Evolutionary conservation across 2,888 invertebrate genomes (phyloP), one percentile per base, ranked within the genome.

Genomic region (Steinernema scapterisci): DNA sequence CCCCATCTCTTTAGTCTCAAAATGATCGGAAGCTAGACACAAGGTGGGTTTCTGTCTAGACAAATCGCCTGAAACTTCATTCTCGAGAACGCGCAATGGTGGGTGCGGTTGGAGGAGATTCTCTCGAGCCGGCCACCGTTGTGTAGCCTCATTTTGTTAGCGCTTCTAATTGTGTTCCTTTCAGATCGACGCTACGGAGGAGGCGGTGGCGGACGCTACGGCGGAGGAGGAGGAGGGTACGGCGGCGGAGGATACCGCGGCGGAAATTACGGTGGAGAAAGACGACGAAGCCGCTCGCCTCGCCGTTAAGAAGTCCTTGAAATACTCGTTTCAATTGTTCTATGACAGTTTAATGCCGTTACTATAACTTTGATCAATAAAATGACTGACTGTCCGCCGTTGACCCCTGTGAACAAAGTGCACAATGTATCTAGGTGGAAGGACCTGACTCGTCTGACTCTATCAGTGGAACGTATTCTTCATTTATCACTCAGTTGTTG

Each of bases 221-320:
- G 63, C 2, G 63, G 63, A 3, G 63, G 63, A 1, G 63, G 63
- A 5, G 63, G 54, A 5, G 54, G 54, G 25, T 51, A 51, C 51
- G 54, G 54, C 19, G 54, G 54, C 54, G 54, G 54, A 6, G 54
- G 54, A 23, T 21, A 6, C 54, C 23, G 54, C 54, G 54, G 54
- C 21, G 54, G 63, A 25, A 3, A 31, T 27, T 21, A 25, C 51
- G 51, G 51, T 54, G 54, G 63, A 27, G 7, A 31, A 31, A 6
- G 63, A 6, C 63, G 63, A 9, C 27, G 63, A 6, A 63, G 63
- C 31, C 63, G 63, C 38, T 38, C 38, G 38, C 38, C 38, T 9
- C 63, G 63, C 63, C 63, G 63, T 63, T 63, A 52, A 52, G 16
- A 16, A 48, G 48, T 48, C n/a, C n/a, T n/a, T n/a, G n/a, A n/a